phyloP scores from a whole-genome alignment of 2,888 invertebrate genomes.

The Muschampia plurimacula region DNA sequence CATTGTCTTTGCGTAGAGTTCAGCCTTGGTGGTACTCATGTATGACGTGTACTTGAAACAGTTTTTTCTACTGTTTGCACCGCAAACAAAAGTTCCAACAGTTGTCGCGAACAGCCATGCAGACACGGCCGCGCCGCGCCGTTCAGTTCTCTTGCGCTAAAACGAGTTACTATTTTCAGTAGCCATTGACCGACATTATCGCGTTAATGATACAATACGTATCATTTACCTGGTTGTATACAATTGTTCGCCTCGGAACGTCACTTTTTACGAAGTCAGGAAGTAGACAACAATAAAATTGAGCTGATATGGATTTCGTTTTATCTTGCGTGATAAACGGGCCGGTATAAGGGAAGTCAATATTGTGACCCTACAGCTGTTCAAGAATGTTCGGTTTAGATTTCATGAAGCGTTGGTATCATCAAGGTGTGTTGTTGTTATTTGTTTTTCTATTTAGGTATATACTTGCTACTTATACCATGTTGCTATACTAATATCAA shows the following conservation, averaged over 20 bases:
- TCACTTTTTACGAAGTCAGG: conserved; percentile 41
- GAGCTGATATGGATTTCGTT: conserved; percentile 60
- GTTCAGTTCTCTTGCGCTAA: conserved; percentile 47
- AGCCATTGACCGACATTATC: conserved; percentile 27
- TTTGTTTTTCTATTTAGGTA: too few relatives aligned
- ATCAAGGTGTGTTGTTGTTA: conserved; percentile 65
- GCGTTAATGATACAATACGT: background rate
- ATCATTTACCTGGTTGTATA: background rate
- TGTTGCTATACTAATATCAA: too few relatives aligned
- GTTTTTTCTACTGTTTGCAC: conserved; percentile 77
- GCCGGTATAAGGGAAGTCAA: conserved; percentile 62
- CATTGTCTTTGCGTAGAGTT: conserved; percentile 46
- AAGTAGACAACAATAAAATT: conserved; percentile 29
- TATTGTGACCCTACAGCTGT: conserved; percentile 57
- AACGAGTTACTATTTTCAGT: conserved; percentile 49
- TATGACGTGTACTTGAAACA: conserved; percentile 75
- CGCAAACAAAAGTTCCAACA: too few relatives aligned
- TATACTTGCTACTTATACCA: too few relatives aligned
- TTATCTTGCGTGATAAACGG: conserved; percentile 72
- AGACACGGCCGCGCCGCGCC: conserved; percentile 63
- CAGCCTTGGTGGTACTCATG: conserved; percentile 76
- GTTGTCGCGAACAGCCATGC: conserved; percentile 55
- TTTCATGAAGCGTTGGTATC: conserved; percentile 79
- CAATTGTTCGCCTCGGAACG: conserved; percentile 40
- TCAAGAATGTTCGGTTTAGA: conserved; percentile 80